Evolutionary conservation across 2,113 vertebrate species (phyloP), one percentile per base, ranked within the genome.

Genomic region (Zapornia atra): DNA sequence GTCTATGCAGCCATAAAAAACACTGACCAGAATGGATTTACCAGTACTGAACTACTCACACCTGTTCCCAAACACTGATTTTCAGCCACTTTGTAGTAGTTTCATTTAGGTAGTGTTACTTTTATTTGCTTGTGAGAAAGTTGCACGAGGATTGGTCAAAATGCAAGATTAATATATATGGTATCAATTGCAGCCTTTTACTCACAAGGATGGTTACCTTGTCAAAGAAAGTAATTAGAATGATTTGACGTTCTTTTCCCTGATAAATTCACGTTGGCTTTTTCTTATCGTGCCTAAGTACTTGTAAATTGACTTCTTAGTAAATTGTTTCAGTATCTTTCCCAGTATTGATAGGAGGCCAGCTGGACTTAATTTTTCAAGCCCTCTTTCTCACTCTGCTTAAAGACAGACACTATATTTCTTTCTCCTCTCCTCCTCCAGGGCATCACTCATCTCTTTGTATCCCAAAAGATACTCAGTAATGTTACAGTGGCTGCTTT

Each of bases 291-390:
- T 50, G 57, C 33, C 18, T 70, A 93, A 94, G 87, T 90, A 89
- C 54, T 94, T 95, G 88, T 91, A 88, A 96, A 96, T 87, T 82
- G 78, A 80, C 84, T 94, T 73, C 44, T 63, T 80, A 77, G 66
- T 90, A 94, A 96, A 91, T 93, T 85, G 78, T 33, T 95, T 84
- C 91, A 46, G 28, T 96, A 91, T 93, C 93, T 95, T 91, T 87
- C 78, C 12, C 61, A 51, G n/a, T 85, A 95, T 88, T 96, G 95
- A 96, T 92, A 91, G 68, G 44, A 90, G 54, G 63, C 82, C 93
- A 91, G 71, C 90, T 93, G 93, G 91, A 79, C 54, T 54, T 87
- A 72, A 96, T 94, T 96, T 94, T 93, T 96, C 93, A 96, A 79
- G 50, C 42, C 59, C 64, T 71, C 72, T 71, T 90, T 86, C 70